Evolutionary conservation across 1,140 invertebrate species (phyloP).

Genomic region (Hyles euphorbiae): DNA sequence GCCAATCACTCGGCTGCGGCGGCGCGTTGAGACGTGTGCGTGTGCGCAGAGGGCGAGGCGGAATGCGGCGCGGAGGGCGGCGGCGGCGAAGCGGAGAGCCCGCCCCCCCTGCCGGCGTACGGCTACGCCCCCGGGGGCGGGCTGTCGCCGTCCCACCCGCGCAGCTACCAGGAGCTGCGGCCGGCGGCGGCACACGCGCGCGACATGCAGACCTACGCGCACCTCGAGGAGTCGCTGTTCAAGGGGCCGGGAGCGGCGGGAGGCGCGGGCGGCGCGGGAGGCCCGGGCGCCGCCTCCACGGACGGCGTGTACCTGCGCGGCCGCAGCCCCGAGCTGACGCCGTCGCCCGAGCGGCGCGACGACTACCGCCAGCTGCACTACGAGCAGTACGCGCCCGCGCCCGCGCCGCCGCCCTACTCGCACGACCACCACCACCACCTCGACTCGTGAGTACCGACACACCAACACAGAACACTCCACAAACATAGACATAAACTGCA

Average conservation of each 20-base stretch:
- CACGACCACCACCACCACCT: conserved; percentile 50
- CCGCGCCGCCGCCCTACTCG: conserved; percentile 41
- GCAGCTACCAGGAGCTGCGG: conserved; percentile 53
- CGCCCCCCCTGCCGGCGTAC: conserved; percentile 43
- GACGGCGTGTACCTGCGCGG: conserved; percentile 49
- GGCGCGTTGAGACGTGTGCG: conserved; percentile 21
- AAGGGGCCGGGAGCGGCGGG: conserved; percentile 26
- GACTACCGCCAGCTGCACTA: conserved; percentile 53
- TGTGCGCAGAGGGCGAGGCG: conserved; percentile 54
- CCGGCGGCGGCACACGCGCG: conserved; percentile 39
- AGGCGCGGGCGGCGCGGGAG: neutral
- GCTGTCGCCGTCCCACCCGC: conserved; percentile 19
- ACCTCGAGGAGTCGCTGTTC: conserved; percentile 56
- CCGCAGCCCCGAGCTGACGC: conserved; percentile 47
- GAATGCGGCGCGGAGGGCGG: conserved; percentile 41
- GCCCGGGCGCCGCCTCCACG: conserved; percentile 33
- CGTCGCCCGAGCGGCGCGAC: conserved; percentile 52
- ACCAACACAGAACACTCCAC: no score
- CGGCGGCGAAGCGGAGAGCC: conserved; percentile 42
- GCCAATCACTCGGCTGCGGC: neutral
- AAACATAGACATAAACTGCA: no score
- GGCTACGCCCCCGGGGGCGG: conserved; percentile 51
- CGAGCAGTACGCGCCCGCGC: conserved; percentile 42
- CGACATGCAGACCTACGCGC: conserved; percentile 62
- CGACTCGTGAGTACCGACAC: conserved; percentile 44